Evolutionary conservation across 1,140 invertebrate genomes (phyloP).

Genomic region (Drosophila subpulchrella): DNA sequence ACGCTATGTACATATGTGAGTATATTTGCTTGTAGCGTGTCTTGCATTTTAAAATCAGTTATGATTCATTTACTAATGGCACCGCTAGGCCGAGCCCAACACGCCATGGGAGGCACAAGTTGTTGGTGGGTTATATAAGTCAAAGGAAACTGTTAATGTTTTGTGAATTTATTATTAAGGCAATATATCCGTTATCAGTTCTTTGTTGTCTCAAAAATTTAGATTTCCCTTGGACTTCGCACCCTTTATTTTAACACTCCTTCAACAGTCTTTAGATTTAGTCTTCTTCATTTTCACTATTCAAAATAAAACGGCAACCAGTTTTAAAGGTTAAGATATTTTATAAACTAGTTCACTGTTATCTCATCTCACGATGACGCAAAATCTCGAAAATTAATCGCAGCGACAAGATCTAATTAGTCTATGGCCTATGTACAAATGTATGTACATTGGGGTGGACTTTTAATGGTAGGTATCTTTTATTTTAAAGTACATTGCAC

Average conservation of each 20-base stretch:
- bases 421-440: conserved; percentile 53
- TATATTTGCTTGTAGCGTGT: conserved; percentile 36
- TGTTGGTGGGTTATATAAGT: conserved; percentile 17
- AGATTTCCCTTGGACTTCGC: background rate
- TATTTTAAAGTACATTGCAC: too few relatives aligned
- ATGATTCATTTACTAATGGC: conserved; percentile 64
- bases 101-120: conserved; percentile 24
- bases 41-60: conserved; percentile 53
- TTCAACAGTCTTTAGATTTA: background rate
- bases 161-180: conserved; percentile 23
- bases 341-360: conserved; percentile 52
- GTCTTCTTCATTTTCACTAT: conserved; percentile 54
- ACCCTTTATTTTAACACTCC: background rate
- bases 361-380: conserved; percentile 41
- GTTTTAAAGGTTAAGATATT: conserved; percentile 36
- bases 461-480: too few relatives aligned
- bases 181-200: conserved; percentile 23
- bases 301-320: conserved; percentile 41
- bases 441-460: background rate
- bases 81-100: conserved; percentile 41
- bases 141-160: conserved; percentile 23
- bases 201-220: conserved; percentile 10
- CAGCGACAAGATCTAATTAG: conserved; percentile 22
- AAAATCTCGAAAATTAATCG: conserved; percentile 22
- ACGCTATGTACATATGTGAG: background rate